Conservation (phyloP, 1,140 invertebrate species). For the Bradynema listronoti region DNA sequence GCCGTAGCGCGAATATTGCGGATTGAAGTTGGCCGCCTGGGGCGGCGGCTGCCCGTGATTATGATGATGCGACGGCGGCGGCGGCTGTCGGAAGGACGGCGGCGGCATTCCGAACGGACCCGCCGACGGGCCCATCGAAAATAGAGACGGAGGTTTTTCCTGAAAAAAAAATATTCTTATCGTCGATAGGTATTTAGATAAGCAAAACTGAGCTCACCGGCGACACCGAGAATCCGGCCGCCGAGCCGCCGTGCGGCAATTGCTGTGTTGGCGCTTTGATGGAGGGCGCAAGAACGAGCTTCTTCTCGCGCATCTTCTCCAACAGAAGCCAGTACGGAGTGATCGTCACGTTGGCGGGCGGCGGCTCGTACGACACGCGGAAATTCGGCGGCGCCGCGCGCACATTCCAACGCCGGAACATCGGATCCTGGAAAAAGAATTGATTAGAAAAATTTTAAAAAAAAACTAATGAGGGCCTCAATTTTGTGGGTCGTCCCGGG, state of each 20-base stretch:
- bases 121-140: too few species aligned
- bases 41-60: neutral
- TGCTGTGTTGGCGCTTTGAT: slow-evolving; percentile 1
- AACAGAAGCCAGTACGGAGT: slow-evolving; percentile 21
- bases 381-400: slow-evolving; percentile 29
- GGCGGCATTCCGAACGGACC: slow-evolving; percentile 12
- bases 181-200: too few species aligned
- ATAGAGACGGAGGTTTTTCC: too few species aligned
- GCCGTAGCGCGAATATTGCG: slow-evolving; percentile 11
- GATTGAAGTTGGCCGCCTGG: neutral
- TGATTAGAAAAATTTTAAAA: too few species aligned
- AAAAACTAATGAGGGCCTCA: too few species aligned
- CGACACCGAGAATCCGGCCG: too few species aligned
- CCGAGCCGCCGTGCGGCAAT: too few species aligned
- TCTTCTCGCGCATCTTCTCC: slow-evolving; percentile 22
- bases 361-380: slow-evolving; percentile 25
- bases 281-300: slow-evolving; percentile 18
- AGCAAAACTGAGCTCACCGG: too few species aligned
- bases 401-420: slow-evolving; percentile 32
- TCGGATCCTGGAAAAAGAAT: slow-evolving; percentile 26
- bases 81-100: slow-evolving; percentile 3
- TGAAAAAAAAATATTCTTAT: too few species aligned
- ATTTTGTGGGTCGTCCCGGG: too few species aligned
- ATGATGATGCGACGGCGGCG: neutral
- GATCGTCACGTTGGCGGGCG: slow-evolving; percentile 12